phyloP scores from a whole-genome alignment of 2,888 invertebrate species.

The Idaea biselata region DNA sequence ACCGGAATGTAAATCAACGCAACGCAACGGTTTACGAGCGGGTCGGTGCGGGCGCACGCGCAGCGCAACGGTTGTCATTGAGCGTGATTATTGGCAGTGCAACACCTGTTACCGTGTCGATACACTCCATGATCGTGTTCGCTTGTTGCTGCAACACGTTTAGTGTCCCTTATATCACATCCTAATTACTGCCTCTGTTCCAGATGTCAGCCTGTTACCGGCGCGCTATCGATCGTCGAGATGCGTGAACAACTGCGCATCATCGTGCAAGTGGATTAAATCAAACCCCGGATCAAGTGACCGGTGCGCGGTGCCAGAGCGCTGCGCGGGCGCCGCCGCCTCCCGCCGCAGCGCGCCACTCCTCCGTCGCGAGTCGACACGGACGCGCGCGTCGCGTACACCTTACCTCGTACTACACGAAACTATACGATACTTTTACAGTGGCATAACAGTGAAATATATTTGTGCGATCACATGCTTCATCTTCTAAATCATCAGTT shows the following conservation, averaged over 20 bases:
- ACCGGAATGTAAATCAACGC: slow-evolving; percentile 1
- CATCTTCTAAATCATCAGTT: slow-evolving; percentile 30
- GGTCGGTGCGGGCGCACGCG: background rate
- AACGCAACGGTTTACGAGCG: background rate
- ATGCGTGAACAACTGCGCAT: slow-evolving; percentile 34
- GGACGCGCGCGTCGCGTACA: slow-evolving; percentile 45
- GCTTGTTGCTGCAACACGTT: too few relatives aligned
- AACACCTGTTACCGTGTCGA: slow-evolving; percentile 3
- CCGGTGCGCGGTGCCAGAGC: slow-evolving; percentile 28
- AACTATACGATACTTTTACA: slow-evolving; percentile 34
- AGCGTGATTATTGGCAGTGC: background rate
- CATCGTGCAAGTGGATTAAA: slow-evolving; percentile 47
- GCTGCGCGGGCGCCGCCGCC: slow-evolving; percentile 41
- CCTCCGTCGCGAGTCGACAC: slow-evolving; percentile 50
- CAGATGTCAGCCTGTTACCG: slow-evolving; percentile 32
- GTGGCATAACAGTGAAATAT: slow-evolving; percentile 41
- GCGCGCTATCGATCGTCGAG: slow-evolving; percentile 8
- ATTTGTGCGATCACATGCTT: slow-evolving; percentile 36
- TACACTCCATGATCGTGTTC: background rate
- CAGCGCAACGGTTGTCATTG: slow-evolving; percentile 1
- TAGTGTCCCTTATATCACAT: background rate
- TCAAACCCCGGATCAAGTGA: slow-evolving; percentile 57
- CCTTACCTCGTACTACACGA: slow-evolving; percentile 27
- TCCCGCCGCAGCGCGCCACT: slow-evolving; percentile 43
- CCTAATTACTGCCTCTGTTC: background rate